Evolutionary conservation across 1,140 invertebrate genomes (phyloP), one percentile per base, ranked within the genome.

Genomic region (Colletes gigas): DNA sequence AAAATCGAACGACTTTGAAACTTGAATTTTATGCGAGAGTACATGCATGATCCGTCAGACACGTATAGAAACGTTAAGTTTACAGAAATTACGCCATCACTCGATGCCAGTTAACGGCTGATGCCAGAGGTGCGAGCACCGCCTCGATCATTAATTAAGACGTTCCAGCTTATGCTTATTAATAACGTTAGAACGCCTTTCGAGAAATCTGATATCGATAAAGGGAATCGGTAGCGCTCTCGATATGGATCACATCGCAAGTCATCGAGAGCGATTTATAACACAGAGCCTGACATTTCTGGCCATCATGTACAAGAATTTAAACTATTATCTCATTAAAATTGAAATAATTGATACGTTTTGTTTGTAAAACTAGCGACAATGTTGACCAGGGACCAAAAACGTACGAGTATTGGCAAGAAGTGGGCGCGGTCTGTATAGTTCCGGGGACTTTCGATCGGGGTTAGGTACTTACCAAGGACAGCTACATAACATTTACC

Each of bases 391-490:
- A 47, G 7, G 14, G 17, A 12, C 78, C n/a, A 73, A 79, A 79
- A 66, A 50, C 62, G 62, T 79, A 47, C 44, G 30, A 21, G 12
- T 67, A 50, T 21, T 3, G 5, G 19, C 3, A 73, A 12, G 1
- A 39, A 39, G 0, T 79, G 41, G 70, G 78, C 4, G 78, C 52
- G 81, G 80, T 59, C 19, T 54, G 44, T 8, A 50, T 57, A 78
- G 80, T 70, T 81, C 80, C 80, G 80, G 74, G 67, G 17, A 82
- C 81, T 79, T 79, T 82, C 76, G 69, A 82, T 72, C 21, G 44
- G 14, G 14, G 54, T 50, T 62, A 77, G 39, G 21, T 81, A 67
- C n/a, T n/a, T n/a, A n/a, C n/a, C 81, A 82, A 82, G 81, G 81
- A 62, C 68, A 63, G 54, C 68, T 55, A 73, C 52, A 68, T 72